A percentile compares a stretch with the other conserved stretches of the same genome.
Evolutionary conservation across 2,888 invertebrate genomes (phyloP).

Genomic region (Anorthoa munda): DNA sequence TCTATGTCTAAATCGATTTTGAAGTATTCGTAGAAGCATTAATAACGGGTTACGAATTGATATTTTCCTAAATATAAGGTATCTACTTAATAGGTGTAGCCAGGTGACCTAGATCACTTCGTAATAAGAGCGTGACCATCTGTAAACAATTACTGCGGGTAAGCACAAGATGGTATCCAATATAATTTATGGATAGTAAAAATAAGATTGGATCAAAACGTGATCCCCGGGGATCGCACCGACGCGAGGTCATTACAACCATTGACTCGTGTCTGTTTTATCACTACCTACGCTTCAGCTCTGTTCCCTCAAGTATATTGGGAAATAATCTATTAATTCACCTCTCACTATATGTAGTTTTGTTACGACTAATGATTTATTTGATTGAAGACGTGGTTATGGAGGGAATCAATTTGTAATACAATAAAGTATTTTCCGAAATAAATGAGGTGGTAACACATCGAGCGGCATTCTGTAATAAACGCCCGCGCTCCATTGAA

Average conservation of each 20-base stretch:
- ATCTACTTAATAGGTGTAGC: conserved; percentile 21
- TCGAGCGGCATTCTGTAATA: conserved; percentile 3
- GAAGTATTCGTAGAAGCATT: not conserved
- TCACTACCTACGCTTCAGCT: conserved; percentile 68
- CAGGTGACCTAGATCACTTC: conserved; percentile 52
- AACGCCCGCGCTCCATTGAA: conserved; percentile 13
- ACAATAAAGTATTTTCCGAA: conserved; percentile 30
- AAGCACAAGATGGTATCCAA: conserved; percentile 65
- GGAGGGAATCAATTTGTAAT: conserved; percentile 39
- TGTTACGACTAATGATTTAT: conserved; percentile 55
- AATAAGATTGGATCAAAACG: conserved; percentile 77
- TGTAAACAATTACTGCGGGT: conserved; percentile 66
- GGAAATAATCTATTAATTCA: conserved; percentile 65
- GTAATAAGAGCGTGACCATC: conserved; percentile 60
- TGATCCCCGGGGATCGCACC: conserved; percentile 70
- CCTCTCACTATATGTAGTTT: conserved; percentile 43
- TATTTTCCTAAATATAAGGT: not conserved
- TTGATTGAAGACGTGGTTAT: conserved; percentile 47
- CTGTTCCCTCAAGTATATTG: conserved; percentile 64
- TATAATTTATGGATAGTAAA: conserved; percentile 76
- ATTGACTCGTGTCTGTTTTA: conserved; percentile 75
- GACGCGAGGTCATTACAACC: conserved; percentile 75
- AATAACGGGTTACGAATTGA: conserved; percentile 5
- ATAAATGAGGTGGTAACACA: conserved; percentile 20
- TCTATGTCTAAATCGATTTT: conserved; percentile 18